A percentile compares a stretch with the other conserved stretches of the same genome.
Evolutionary conservation across 2,113 vertebrate genomes (phyloP).

Genomic region (Nettapus auritus): DNA sequence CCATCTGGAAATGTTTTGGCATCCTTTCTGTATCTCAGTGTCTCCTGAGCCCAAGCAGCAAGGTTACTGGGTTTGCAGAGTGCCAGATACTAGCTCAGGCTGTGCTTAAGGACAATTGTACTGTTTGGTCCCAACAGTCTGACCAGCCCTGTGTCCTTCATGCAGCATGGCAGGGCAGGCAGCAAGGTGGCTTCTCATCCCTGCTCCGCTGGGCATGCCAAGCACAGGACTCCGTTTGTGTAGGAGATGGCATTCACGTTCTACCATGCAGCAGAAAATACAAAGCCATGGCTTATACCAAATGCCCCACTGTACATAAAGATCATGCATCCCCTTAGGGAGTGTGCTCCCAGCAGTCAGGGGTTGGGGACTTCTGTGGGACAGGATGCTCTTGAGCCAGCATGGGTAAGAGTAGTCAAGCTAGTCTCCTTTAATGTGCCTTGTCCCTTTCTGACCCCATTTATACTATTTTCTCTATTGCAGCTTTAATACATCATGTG

Average conservation of each 20-base stretch:
- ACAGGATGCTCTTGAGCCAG: background rate
- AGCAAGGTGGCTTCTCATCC: background rate
- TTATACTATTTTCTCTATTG: background rate
- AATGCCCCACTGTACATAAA: fast-evolving
- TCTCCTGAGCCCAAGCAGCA: background rate
- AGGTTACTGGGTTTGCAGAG: background rate
- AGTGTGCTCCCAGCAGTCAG: background rate
- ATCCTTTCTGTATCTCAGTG: background rate
- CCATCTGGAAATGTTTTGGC: background rate
- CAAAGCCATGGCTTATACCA: background rate
- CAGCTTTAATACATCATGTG: background rate
- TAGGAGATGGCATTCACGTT: background rate
- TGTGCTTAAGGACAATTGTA: background rate
- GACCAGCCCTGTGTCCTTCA: fast-evolving
- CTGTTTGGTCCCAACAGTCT: fast-evolving
- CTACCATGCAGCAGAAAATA: background rate
- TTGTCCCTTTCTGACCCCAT: background rate
- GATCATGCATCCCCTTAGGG: fast-evolving
- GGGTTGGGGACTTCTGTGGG: background rate
- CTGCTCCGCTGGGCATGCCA: background rate
- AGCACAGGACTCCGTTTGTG: background rate
- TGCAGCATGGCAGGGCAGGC: background rate
- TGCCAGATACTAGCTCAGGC: background rate
- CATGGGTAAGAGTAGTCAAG: background rate
- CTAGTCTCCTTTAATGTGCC: background rate